These are phyloP conservation scores for Aphelinus atriplicis DNA, from an alignment of 1,140 invertebrate genomes.

Conservation along the genomic window DNA sequence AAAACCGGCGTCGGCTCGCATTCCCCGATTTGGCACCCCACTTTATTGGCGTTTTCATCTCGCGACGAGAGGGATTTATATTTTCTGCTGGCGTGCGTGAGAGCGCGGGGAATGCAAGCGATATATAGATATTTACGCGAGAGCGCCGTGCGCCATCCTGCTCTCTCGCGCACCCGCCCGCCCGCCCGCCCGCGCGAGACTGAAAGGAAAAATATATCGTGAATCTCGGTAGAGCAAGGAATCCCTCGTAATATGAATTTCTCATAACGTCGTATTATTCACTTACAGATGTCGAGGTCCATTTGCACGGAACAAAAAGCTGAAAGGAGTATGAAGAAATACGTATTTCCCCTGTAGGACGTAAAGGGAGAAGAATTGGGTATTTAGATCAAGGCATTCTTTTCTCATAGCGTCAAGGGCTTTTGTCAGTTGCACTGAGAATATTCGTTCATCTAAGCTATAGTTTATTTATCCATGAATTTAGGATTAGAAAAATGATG, in stretches of 20 bases:
- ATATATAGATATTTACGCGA: background rate
- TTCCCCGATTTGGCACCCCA: background rate
- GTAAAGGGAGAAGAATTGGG: too few relatives aligned
- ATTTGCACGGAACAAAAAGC: too few relatives aligned
- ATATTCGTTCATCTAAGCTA: too few relatives aligned
- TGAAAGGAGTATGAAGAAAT: too few relatives aligned
- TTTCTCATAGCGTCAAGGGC: too few relatives aligned
- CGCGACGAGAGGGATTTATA: slow-evolving; percentile 12
- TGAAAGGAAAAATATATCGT: background rate
- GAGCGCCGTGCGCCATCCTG: background rate
- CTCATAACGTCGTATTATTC: slow-evolving; percentile 15
- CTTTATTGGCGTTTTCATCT: slow-evolving; percentile 23
- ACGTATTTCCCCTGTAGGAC: too few relatives aligned
- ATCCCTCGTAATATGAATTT: slow-evolving; percentile 3
- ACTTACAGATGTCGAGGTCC: background rate
- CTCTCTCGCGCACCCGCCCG: too few relatives aligned
- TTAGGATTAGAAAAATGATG: too few relatives aligned
- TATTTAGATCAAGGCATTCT: too few relatives aligned
- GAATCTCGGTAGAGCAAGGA: background rate
- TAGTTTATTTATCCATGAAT: too few relatives aligned
- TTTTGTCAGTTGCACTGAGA: too few relatives aligned
- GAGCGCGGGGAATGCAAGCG: background rate
- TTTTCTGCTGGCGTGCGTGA: background rate
- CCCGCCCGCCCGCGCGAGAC: too few relatives aligned
- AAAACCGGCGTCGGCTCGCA: slow-evolving; percentile 15